phyloP scores from a whole-genome alignment of 2,113 vertebrate genomes.

The Syngnathus scovelli region DNA sequence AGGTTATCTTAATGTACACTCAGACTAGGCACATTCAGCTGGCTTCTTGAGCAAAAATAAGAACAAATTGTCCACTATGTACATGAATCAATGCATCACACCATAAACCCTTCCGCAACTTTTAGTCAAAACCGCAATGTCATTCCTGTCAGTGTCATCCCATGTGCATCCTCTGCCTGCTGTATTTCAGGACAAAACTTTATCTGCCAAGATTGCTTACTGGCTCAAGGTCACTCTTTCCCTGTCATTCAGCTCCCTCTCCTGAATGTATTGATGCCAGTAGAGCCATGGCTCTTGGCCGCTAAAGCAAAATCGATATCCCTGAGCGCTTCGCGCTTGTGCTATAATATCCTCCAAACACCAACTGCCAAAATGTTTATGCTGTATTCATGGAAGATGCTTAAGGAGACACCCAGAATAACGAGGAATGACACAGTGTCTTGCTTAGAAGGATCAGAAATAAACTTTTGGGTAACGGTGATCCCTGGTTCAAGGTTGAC shows the following conservation, averaged over 20 bases:
- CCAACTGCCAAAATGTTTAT: slow-evolving; percentile 66
- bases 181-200: slow-evolving; percentile 38
- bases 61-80: background rate
- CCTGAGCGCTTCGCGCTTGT: slow-evolving; percentile 37
- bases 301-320: slow-evolving; percentile 59
- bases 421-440: slow-evolving; percentile 13
- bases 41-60: background rate
- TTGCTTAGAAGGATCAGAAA: slow-evolving; percentile 11
- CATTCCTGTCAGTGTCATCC: slow-evolving; percentile 12
- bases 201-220: slow-evolving; percentile 49
- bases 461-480: slow-evolving; percentile 5
- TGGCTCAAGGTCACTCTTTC: slow-evolving; percentile 55
- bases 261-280: slow-evolving; percentile 38
- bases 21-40: no score
- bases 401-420: slow-evolving; percentile 20
- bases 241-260: slow-evolving; percentile 27
- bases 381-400: slow-evolving; percentile 46
- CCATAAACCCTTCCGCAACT: background rate
- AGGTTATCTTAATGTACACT: no score
- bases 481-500: slow-evolving; percentile 18
- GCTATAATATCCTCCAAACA: slow-evolving; percentile 60
- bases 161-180: slow-evolving; percentile 12
- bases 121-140: slow-evolving; percentile 3
- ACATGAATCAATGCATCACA: background rate
- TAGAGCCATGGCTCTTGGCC: slow-evolving; percentile 47